Evolutionary conservation across 2,888 invertebrate species (phyloP).

Genomic region (Yponomeuta sedellus): DNA sequence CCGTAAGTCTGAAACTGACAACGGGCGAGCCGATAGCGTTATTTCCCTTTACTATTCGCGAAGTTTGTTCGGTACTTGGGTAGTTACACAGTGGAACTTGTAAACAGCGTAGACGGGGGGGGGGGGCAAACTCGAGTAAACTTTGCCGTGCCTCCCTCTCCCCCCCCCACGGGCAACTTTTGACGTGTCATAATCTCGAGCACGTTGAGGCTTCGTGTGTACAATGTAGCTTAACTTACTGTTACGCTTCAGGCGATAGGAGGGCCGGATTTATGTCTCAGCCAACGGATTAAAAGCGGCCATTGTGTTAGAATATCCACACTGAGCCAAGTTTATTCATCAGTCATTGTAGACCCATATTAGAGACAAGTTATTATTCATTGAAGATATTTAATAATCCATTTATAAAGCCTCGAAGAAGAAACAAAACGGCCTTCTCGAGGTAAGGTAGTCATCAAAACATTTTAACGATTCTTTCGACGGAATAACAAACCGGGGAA

Average conservation of each 20-base stretch:
- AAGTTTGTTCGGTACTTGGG: slow-evolving; percentile 30
- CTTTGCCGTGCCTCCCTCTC: neutral
- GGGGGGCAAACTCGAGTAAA: slow-evolving; percentile 26
- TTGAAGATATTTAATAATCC: too few species aligned
- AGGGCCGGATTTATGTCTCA: slow-evolving; percentile 4
- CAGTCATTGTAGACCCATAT: neutral
- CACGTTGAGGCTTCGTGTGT: slow-evolving; percentile 26
- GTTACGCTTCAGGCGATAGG: slow-evolving; percentile 3
- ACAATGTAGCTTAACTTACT: slow-evolving; percentile 27
- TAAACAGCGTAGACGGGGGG: slow-evolving; percentile 39
- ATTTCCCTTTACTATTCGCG: slow-evolving; percentile 29
- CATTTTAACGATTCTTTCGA: neutral
- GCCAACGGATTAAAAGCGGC: neutral
- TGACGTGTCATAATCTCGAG: slow-evolving; percentile 51
- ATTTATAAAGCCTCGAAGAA: too few species aligned
- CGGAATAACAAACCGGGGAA: slow-evolving; percentile 23
- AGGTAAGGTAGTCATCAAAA: neutral
- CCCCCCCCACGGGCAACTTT: slow-evolving; percentile 31
- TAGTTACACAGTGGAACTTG: slow-evolving; percentile 45
- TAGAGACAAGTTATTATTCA: neutral
- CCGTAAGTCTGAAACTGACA: slow-evolving; percentile 15
- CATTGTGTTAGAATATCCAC: neutral
- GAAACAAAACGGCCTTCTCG: neutral
- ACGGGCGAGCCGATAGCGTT: slow-evolving; percentile 36
- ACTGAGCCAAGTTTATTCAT: neutral